These are phyloP conservation scores for Tinea pellionella DNA, from an alignment of 2,888 invertebrate genomes.

Conservation along the genomic window DNA sequence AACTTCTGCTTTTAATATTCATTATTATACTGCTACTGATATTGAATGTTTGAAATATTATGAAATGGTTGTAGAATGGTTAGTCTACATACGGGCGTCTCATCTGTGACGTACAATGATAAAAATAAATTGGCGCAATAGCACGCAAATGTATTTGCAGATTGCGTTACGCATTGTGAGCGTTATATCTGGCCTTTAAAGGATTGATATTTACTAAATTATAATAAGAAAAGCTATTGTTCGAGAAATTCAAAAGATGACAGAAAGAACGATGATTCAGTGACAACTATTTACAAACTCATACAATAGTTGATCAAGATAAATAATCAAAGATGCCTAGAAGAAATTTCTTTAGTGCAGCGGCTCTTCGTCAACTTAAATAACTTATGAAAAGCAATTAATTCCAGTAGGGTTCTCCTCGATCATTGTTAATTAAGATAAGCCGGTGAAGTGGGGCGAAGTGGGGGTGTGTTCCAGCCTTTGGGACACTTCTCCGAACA, in stretches of 20 bases:
- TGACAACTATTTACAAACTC: background rate
- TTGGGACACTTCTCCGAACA: background rate
- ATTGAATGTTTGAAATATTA: too few relatives aligned
- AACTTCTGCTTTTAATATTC: background rate
- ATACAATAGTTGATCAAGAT: constrained; percentile 1
- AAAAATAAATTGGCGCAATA: too few relatives aligned
- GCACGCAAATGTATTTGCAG: too few relatives aligned
- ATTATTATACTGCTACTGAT: background rate
- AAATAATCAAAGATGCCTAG: background rate
- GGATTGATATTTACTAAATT: background rate
- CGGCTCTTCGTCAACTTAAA: constrained; percentile 13
- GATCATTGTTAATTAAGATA: constrained; percentile 18
- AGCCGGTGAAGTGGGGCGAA: constrained; percentile 4
- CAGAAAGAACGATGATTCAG: background rate
- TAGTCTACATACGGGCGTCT: background rate
- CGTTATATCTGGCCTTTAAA: background rate
- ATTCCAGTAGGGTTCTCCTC: constrained; percentile 14
- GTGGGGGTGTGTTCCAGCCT: background rate
- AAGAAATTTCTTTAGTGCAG: constrained; percentile 2
- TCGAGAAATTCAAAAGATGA: background rate
- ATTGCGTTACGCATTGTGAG: too few relatives aligned
- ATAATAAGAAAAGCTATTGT: background rate
- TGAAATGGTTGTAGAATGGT: background rate
- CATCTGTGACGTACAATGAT: too few relatives aligned
- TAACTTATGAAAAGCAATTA: constrained; percentile 18